A percentile compares a stretch with the other conserved stretches of the same genome.
These are phyloP conservation scores for Agrotis segetum DNA, from an alignment of 2,888 invertebrate genomes.

Conservation along the genomic window DNA sequence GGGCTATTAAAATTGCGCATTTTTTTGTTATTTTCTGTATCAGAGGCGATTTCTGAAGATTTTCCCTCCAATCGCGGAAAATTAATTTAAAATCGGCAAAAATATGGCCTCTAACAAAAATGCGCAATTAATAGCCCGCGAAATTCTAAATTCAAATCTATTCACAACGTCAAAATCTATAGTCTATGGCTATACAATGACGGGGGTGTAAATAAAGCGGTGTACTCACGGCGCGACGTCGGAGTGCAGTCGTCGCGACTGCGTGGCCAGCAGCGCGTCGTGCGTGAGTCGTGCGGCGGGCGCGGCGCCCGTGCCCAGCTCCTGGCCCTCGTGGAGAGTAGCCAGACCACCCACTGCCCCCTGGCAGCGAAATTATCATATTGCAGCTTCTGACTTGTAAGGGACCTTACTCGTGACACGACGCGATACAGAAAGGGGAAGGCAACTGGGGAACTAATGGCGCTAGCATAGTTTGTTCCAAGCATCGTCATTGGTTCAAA, in stretches of 20 bases:
- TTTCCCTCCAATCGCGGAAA: no score
- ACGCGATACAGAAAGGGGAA: no score
- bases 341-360: conserved; percentile 92
- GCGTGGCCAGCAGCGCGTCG: conserved; percentile 95
- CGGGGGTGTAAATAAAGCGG: conserved; percentile 17
- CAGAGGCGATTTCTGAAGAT: no score
- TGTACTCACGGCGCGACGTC: conserved; percentile 89
- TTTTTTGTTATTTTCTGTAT: background rate
- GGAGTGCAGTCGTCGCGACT: conserved; percentile 93
- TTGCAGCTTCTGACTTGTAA: background rate
- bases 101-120: background rate
- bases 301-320: conserved; percentile 91
- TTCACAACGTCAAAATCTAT: conserved; percentile 32
- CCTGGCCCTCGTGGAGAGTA: conserved; percentile 96
- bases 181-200: conserved; percentile 14
- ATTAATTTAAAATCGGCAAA: no score
- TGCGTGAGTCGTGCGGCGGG: conserved; percentile 93
- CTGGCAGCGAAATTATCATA: conserved; percentile 33
- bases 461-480: no score
- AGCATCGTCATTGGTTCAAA: no score
- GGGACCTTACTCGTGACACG: no score
- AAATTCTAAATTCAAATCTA: conserved; percentile 29
- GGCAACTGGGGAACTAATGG: no score
- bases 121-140: conserved; percentile 5
- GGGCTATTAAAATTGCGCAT: background rate